phyloP scores from a whole-genome alignment of 1,140 invertebrate genomes.

The Procambarus virginalis region DNA sequence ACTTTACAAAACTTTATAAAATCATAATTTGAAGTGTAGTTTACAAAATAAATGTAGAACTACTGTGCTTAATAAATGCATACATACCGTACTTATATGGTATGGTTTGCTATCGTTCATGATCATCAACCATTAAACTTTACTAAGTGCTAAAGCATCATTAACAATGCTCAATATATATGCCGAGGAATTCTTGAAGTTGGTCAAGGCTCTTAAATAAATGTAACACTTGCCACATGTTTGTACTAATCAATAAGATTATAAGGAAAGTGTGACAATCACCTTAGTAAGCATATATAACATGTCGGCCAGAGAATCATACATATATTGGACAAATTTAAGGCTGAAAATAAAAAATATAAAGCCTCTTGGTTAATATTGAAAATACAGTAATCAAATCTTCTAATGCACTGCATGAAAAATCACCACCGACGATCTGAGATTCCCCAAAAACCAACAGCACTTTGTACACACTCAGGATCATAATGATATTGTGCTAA shows the following conservation, averaged over 20 bases:
- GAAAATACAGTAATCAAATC: neutral
- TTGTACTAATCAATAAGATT: neutral
- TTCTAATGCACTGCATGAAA: neutral
- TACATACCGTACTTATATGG: neutral
- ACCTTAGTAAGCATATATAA: neutral
- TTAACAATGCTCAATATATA: neutral
- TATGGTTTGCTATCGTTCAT: no score
- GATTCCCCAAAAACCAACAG: conserved; percentile 7
- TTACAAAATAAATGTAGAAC: neutral
- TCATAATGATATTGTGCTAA: neutral
- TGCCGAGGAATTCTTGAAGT: neutral
- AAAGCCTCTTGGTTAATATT: neutral
- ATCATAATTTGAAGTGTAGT: neutral
- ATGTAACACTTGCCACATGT: neutral
- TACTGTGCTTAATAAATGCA: neutral
- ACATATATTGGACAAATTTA: neutral
- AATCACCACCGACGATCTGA: neutral
- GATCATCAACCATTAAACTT: no score
- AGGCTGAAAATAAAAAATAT: neutral
- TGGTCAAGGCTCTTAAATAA: neutral
- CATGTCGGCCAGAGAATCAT: neutral
- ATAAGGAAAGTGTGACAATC: neutral
- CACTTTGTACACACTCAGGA: conserved; percentile 37
- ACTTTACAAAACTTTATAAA: no score
- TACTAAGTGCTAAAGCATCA: neutral